These are phyloP conservation scores for Nycteola revayana DNA, from an alignment of 2,888 invertebrate species.

Conservation along the genomic window DNA sequence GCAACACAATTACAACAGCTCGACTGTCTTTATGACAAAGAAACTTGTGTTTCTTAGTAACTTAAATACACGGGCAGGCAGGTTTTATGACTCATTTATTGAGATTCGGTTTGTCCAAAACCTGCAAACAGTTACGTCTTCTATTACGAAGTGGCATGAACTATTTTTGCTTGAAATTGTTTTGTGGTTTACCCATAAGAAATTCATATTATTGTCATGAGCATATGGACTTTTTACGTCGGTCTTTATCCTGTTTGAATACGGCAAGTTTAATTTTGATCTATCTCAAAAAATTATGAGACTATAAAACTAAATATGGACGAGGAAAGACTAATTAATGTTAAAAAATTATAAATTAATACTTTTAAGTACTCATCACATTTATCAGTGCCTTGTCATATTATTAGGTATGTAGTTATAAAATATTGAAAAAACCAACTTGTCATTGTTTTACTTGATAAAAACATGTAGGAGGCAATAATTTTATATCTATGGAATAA, in stretches of 20 bases:
- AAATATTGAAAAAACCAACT: too few relatives aligned
- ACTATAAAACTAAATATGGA: too few relatives aligned
- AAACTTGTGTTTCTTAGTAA: too few relatives aligned
- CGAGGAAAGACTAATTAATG: too few relatives aligned
- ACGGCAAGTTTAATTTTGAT: constrained; percentile 9
- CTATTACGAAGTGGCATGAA: constrained; percentile 23
- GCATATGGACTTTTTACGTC: constrained; percentile 25
- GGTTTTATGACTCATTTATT: constrained; percentile 32
- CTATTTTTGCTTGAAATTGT: constrained; percentile 17
- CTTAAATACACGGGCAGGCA: constrained; percentile 24
- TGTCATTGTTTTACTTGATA: too few relatives aligned
- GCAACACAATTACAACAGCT: constrained; percentile 22
- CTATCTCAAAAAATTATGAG: too few relatives aligned
- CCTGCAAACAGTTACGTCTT: constrained; percentile 14
- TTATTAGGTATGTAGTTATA: too few relatives aligned
- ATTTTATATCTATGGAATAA: too few relatives aligned
- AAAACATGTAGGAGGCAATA: too few relatives aligned
- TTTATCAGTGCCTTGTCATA: too few relatives aligned
- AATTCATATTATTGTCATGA: constrained; percentile 35
- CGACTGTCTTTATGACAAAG: constrained; percentile 19
- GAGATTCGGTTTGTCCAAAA: constrained; percentile 28
- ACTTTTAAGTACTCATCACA: too few relatives aligned
- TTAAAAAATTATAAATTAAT: too few relatives aligned
- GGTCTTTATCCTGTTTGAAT: constrained; percentile 22
- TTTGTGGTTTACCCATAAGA: constrained; percentile 12